Conservation (phyloP, 2,888 invertebrate species). For the Peribatodes rhomboidaria region DNA sequence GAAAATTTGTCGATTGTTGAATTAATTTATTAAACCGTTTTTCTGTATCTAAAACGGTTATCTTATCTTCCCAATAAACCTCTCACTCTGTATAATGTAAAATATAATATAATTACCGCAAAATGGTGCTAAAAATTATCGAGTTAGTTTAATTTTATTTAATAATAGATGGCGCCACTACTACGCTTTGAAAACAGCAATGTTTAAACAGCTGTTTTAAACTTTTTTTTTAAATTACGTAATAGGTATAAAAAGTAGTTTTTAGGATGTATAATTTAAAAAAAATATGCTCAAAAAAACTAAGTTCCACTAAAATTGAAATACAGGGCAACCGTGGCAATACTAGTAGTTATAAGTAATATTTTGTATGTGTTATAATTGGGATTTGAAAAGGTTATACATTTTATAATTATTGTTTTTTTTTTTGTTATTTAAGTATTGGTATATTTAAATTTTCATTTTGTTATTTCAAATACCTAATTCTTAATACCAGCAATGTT, state of each 20-base stretch:
- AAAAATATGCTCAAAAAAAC: conserved; percentile 49
- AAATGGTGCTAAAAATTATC: no score
- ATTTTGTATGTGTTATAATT: background rate
- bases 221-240: background rate
- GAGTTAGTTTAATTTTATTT: no score
- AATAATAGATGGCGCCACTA: background rate
- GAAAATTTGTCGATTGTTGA: no score
- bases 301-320: conserved; percentile 42
- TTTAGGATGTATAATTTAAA: background rate
- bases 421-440: background rate
- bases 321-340: conserved; percentile 74
- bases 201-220: background rate
- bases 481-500: no score
- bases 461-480: no score
- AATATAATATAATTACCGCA: no score
- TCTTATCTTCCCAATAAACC: no score
- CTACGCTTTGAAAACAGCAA: background rate
- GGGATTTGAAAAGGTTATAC: background rate
- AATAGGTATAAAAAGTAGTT: background rate
- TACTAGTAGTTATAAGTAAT: conserved; percentile 59
- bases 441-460: no score
- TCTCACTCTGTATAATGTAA: no score
- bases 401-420: background rate
- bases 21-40: no score
- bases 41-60: no score